Evolutionary conservation across 2,113 vertebrate genomes (phyloP).

Genomic region (Campylorhamphus procurvoides): DNA sequence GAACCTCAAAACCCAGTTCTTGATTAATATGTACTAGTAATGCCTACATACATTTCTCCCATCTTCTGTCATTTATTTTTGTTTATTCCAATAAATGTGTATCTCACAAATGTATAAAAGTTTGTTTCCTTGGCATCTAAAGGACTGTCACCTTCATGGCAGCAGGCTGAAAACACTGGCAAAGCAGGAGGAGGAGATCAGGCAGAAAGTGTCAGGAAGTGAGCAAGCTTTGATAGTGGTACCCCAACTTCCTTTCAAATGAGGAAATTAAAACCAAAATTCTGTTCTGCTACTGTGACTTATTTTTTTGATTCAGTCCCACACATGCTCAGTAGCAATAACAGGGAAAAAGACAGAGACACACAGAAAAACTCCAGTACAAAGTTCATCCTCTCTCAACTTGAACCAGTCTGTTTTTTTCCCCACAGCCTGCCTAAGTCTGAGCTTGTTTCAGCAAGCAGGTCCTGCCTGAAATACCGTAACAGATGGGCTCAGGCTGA

Average conservation of each 20-base stretch:
- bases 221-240: not conserved
- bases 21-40: not conserved
- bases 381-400: not conserved
- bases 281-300: not conserved
- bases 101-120: not conserved
- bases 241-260: not conserved
- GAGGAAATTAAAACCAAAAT: constrained; percentile 9
- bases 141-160: not conserved
- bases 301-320: not conserved
- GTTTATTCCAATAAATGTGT: not conserved
- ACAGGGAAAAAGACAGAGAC: not conserved
- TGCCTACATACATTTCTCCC: not conserved
- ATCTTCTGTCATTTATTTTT: not conserved
- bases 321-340: not conserved
- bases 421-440: not conserved
- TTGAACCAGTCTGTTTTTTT: not conserved
- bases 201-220: not conserved
- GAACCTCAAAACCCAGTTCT: not conserved
- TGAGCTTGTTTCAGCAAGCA: not conserved
- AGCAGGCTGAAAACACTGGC: not conserved
- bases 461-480: not conserved
- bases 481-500: constrained; percentile 15
- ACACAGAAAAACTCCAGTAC: not conserved
- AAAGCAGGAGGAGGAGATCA: not conserved
- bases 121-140: not conserved